Conservation (phyloP, 2,113 vertebrate genomes). For the Perccottus glenii region DNA sequence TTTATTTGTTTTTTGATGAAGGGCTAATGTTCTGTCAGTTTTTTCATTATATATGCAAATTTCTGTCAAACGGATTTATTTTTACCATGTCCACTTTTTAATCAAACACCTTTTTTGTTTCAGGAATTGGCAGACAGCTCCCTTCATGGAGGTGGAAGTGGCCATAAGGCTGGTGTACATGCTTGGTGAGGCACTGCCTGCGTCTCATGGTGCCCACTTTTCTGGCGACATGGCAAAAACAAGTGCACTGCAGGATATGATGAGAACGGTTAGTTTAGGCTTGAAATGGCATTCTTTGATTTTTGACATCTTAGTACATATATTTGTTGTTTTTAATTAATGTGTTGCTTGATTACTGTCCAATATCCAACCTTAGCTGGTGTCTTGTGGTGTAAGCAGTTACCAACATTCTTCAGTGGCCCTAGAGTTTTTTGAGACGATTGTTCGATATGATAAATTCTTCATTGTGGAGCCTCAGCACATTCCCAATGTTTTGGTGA, state of each 20-base stretch:
- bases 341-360: not conserved
- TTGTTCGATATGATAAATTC: slow-evolving; percentile 97
- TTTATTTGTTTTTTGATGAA: slow-evolving; percentile 39
- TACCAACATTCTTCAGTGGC: slow-evolving; percentile 94
- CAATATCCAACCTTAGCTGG: slow-evolving; percentile 80
- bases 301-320: too few relatives aligned
- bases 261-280: slow-evolving; percentile 87
- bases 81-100: not conserved
- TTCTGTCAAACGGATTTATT: too few relatives aligned
- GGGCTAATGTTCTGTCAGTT: too few relatives aligned
- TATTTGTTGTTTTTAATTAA: too few relatives aligned
- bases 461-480: slow-evolving; percentile 95
- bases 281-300: too few relatives aligned
- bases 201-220: slow-evolving; percentile 95
- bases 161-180: slow-evolving; percentile 94
- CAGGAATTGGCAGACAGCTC: slow-evolving; percentile 90
- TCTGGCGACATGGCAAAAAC: slow-evolving; percentile 92
- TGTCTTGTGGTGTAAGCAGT: slow-evolving; percentile 91
- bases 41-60: too few relatives aligned
- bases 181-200: slow-evolving; percentile 96
- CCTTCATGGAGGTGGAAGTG: slow-evolving; percentile 98
- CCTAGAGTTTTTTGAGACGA: slow-evolving; percentile 96
- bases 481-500: slow-evolving; percentile 94
- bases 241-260: slow-evolving; percentile 95
- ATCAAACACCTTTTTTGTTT: too few relatives aligned